Evolutionary conservation across 2,113 vertebrate genomes (phyloP).

Genomic region (Mus musculus): DNA sequence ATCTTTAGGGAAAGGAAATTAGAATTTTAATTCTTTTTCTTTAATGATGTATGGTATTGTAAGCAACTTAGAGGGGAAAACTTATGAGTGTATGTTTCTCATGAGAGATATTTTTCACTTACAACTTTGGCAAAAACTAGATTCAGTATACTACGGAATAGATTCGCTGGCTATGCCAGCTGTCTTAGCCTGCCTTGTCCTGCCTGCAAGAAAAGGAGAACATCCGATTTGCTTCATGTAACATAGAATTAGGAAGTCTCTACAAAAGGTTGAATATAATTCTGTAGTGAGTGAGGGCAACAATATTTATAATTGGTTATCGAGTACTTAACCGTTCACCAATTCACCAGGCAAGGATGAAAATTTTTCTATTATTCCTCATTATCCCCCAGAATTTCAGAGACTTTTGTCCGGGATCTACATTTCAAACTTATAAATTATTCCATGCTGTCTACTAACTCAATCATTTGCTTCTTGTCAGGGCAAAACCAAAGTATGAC

Average conservation of each 20-base stretch:
- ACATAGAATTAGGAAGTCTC: background rate
- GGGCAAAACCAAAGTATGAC: background rate
- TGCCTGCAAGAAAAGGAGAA: background rate
- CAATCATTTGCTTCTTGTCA: background rate
- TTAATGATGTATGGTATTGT: slow-evolving; percentile 68
- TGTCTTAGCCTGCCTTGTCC: background rate
- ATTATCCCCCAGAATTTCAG: background rate
- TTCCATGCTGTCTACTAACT: background rate
- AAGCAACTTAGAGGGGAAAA: slow-evolving; percentile 52
- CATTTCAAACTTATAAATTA: background rate
- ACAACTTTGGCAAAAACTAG: slow-evolving; percentile 47
- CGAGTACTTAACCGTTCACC: background rate
- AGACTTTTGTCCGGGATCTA: background rate
- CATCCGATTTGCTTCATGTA: background rate
- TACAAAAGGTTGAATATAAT: background rate
- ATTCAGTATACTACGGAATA: background rate
- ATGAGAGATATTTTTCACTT: slow-evolving; percentile 74
- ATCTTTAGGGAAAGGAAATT: slow-evolving; percentile 72
- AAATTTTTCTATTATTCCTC: background rate
- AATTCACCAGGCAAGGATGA: background rate
- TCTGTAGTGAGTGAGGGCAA: background rate
- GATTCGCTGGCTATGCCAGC: background rate
- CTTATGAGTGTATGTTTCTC: slow-evolving; percentile 45
- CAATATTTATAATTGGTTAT: background rate
- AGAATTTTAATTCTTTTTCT: slow-evolving; percentile 71